phyloP scores from a whole-genome alignment of 2,113 vertebrate species.

The Oncorhynchus gorbuscha region DNA sequence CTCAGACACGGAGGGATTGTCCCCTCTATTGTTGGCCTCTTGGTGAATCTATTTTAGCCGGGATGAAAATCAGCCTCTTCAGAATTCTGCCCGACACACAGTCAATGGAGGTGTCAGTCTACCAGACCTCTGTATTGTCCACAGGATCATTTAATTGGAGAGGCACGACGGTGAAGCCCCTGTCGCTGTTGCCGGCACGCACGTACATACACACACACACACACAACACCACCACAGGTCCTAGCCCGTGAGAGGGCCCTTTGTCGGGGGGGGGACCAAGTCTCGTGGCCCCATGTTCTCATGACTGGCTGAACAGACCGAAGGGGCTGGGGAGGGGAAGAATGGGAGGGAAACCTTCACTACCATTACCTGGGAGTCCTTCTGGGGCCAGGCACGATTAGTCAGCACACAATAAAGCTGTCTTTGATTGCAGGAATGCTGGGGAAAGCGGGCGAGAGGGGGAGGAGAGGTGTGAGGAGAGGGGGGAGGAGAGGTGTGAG shows the following conservation, averaged over 20 bases:
- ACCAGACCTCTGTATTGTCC: slow-evolving; percentile 72
- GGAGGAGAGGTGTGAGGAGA: slow-evolving; percentile 1
- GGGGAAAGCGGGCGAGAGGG: slow-evolving; percentile 14
- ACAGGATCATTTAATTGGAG: slow-evolving; percentile 74
- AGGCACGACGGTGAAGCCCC: slow-evolving; percentile 62
- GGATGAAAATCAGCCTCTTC: slow-evolving; percentile 70
- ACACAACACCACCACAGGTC: slow-evolving; percentile 25
- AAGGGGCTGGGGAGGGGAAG: not conserved
- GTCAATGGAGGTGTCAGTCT: slow-evolving; percentile 75
- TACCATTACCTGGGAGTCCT: slow-evolving; percentile 77
- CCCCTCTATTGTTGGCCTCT: slow-evolving; percentile 68
- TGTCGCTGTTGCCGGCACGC: too few species aligned
- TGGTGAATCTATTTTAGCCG: slow-evolving; percentile 72
- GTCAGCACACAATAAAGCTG: slow-evolving; percentile 82
- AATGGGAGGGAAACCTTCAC: slow-evolving; percentile 43
- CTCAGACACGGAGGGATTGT: slow-evolving; percentile 60
- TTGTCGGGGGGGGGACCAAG: slow-evolving; percentile 63
- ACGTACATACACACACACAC: too few species aligned
- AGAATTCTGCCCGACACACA: slow-evolving; percentile 74
- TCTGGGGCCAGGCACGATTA: slow-evolving; percentile 72
- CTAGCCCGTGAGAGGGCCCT: slow-evolving; percentile 68
- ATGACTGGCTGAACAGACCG: slow-evolving; percentile 49
- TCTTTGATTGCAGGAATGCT: slow-evolving; percentile 69
- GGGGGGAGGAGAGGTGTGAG: not conserved
- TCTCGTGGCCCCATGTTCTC: slow-evolving; percentile 68